phyloP scores from a whole-genome alignment of 2,888 invertebrate genomes.

The Hyles lineata region DNA sequence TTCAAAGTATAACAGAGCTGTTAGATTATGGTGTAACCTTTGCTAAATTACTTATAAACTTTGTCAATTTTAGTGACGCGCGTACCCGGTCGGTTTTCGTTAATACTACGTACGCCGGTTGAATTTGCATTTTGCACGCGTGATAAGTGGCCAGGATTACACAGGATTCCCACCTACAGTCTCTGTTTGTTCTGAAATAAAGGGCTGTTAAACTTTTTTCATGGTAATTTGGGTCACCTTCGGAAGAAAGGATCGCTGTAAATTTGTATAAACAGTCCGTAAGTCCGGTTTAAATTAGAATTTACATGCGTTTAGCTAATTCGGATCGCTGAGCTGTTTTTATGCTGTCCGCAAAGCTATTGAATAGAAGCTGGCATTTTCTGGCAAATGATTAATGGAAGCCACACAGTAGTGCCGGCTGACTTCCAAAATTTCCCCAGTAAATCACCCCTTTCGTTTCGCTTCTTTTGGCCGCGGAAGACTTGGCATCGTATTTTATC shows the following conservation, averaged over 20 bases:
- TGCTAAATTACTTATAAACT: constrained; percentile 72
- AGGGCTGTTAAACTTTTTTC: constrained; percentile 84
- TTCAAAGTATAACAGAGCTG: neutral
- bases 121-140: constrained; percentile 85
- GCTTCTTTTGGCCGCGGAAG: constrained; percentile 78
- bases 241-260: constrained; percentile 77
- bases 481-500: constrained; percentile 84
- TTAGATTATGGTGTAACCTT: constrained; percentile 56
- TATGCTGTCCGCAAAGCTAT: neutral
- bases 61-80: constrained; percentile 79
- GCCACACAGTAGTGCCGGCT: constrained; percentile 77
- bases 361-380: constrained; percentile 64
- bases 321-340: constrained; percentile 40
- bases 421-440: constrained; percentile 82
- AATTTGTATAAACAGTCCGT: constrained; percentile 83
- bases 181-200: constrained; percentile 84
- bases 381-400: constrained; percentile 77
- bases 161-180: constrained; percentile 81
- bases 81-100: constrained; percentile 63
- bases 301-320: constrained; percentile 57
- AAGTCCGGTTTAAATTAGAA: constrained; percentile 72
- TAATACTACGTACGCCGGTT: constrained; percentile 76
- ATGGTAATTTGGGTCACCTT: constrained; percentile 84
- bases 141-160: constrained; percentile 84
- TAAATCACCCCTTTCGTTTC: constrained; percentile 79